A percentile compares a stretch with the other conserved stretches of the same genome.
Conservation (phyloP, 2,888 invertebrate genomes). For the Scotopteryx bipunctaria region DNA sequence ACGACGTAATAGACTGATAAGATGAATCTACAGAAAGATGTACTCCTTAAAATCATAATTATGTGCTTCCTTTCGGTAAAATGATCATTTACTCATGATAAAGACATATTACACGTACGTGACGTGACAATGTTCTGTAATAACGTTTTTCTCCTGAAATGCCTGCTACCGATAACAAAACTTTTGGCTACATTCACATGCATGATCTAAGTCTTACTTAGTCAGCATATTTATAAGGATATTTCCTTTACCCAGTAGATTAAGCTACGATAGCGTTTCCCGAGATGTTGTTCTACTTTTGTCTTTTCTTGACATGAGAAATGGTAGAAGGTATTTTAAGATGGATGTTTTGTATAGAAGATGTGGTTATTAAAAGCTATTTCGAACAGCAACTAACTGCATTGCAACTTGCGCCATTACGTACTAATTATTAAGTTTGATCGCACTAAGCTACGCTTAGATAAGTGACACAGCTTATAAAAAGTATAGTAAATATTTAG, state of each 20-base stretch:
- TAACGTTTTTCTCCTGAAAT: neutral
- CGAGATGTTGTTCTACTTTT: no score
- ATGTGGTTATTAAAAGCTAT: no score
- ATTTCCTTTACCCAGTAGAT: no score
- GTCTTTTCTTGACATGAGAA: no score
- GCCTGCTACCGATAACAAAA: neutral
- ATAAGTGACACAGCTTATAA: neutral
- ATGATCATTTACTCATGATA: neutral
- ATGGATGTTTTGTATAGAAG: no score
- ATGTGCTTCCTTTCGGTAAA: neutral
- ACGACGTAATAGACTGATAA: neutral
- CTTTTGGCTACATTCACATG: no score
- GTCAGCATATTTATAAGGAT: no score
- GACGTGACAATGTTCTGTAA: neutral
- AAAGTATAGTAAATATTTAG: neutral
- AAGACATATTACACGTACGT: neutral
- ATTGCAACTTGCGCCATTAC: neutral
- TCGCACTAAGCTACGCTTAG: neutral
- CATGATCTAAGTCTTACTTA: no score
- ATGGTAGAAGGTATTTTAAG: no score
- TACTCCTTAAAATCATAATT: neutral
- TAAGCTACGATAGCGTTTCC: no score
- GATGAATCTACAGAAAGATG: neutral
- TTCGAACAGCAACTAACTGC: neutral
- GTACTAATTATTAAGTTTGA: slow-evolving; percentile 20